Base-by-base conservation (phyloP, 2,888 invertebrate genomes). In the Axea sp. region DNA sequence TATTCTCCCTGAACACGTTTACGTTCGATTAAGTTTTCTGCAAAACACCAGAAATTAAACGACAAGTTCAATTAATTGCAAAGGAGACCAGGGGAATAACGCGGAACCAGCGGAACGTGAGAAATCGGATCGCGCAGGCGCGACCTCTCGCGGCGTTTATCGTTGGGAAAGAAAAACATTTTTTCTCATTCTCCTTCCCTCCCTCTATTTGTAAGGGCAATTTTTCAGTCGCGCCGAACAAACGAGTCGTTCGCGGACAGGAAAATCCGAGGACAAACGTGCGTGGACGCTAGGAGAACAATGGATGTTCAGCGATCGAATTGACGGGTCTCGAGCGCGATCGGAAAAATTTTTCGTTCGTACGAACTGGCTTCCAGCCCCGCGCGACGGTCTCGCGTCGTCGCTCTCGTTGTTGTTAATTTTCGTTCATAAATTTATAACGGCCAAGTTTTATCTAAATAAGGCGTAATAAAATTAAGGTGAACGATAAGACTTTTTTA, bases 381-480 rank as follows among this genome's bases (percentile, higher is more conserved):
- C n/a, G n/a, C 12, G 35, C 43, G 64, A 65, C 53, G 53, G 53
- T 65, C 64, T 39, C 26, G 35, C 14, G 53, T 14, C 30, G 45
- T 53, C 26, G 49, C 35, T 65, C 51, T 65, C 53, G 45, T 65
- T 65, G 64, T 53, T 53, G 14, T 35, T 64, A 19, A 47, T 31
- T 62, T 62, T 62, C 37, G 28, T 51, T 31, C 26, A 41, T 14
- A 45, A 65, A 65, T 65, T 65, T 45, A 55, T 55, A 65, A 65
- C 45, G 9, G 35, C 53, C 19, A 11, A 31, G 35, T 14, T 43
- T 64, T 53, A 64, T 64, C 64, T 64, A 53, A 64, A 64, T 64
- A 64, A 53, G 26, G 35, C 35, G 53, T 64, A 64, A 64, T 64
- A 64, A 64, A 64, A 53, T 64, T 53, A 64, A 64, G 39, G 53